Conservation (phyloP, 2,888 invertebrate genomes). For the Perizoma affinitatum region DNA sequence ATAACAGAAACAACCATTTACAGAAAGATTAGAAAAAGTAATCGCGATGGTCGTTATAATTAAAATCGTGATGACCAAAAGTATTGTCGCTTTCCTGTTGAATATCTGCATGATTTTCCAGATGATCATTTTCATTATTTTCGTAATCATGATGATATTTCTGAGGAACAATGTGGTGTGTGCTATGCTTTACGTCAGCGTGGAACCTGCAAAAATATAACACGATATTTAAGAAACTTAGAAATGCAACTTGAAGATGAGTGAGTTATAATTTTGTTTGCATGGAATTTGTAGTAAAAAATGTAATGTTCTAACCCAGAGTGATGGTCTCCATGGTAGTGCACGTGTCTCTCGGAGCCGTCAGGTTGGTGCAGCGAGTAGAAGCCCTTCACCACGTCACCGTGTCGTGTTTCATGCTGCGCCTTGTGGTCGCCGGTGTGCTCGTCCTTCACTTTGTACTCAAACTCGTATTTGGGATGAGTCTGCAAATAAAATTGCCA, state of each 20-base stretch:
- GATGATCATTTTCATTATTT: constrained; percentile 15
- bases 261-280: too few relatives aligned
- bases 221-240: too few relatives aligned
- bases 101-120: constrained; percentile 15
- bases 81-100: constrained; percentile 13
- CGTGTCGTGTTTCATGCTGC: constrained; percentile 68
- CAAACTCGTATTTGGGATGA: constrained; percentile 73
- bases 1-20: too few relatives aligned
- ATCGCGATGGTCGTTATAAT: too few relatives aligned
- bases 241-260: too few relatives aligned
- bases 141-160: constrained; percentile 40
- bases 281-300: too few relatives aligned
- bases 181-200: constrained; percentile 36
- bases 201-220: constrained; percentile 40
- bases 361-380: constrained; percentile 69
- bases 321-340: constrained; percentile 70
- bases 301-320: constrained; percentile 49
- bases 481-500: constrained; percentile 37
- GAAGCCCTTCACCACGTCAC: constrained; percentile 71
- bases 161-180: constrained; percentile 41
- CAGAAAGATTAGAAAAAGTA: neutral
- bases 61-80: neutral
- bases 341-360: constrained; percentile 67
- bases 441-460: constrained; percentile 71
- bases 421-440: constrained; percentile 75